Base-by-base conservation (phyloP, 1,140 invertebrate genomes). In the Ephestia elutella region DNA sequence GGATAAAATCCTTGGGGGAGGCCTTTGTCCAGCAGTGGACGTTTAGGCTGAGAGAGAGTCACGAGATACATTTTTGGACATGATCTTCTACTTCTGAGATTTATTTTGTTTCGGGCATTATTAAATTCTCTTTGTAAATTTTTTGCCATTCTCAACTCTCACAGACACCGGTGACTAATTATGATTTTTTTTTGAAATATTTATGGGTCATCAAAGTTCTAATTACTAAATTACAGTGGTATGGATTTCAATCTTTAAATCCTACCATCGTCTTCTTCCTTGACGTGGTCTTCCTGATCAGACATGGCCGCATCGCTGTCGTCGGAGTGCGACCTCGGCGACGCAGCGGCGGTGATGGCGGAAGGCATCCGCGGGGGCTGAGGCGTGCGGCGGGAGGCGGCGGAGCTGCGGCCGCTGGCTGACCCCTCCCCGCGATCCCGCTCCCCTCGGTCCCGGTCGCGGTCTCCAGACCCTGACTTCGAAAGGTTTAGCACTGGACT, bases 401-500 rank as follows among this genome's bases (percentile, higher is more conserved):
- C 91, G 4, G 87, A 87, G 66, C 90, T 91, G 10, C 90, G 82
- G 28, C 89, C 90, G 65, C 90, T 91, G 38, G 83, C 90, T n/a
- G 90, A 90, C 32, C 90, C 90, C 59, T 90, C 90, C 51, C 80
- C 86, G 49, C 78, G 78, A 51, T 89, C 89, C 50, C 79, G 68
- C 5, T 77, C 73, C 59, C 55, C 68, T 59, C 80, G 65, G 86
- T 90, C 58, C 73, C 92, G 61, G 89, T 92, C 61, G 89, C 93
- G 76, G 90, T 94, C 76, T 4, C 92, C 81, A 89, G 92, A 78
- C 89, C 94, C 95, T 28, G 94, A 95, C 88, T 97, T 97, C 4
- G 95, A 97, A 17, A 97, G 89, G 85, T 97, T 97, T 63, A 97
- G 85, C 38, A 97, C 95, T 48, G 96, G 96, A 92, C 95, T 97